These are phyloP conservation scores for Sakesphorus luctuosus DNA, from an alignment of 2,113 vertebrate genomes.

Conservation along the genomic window DNA sequence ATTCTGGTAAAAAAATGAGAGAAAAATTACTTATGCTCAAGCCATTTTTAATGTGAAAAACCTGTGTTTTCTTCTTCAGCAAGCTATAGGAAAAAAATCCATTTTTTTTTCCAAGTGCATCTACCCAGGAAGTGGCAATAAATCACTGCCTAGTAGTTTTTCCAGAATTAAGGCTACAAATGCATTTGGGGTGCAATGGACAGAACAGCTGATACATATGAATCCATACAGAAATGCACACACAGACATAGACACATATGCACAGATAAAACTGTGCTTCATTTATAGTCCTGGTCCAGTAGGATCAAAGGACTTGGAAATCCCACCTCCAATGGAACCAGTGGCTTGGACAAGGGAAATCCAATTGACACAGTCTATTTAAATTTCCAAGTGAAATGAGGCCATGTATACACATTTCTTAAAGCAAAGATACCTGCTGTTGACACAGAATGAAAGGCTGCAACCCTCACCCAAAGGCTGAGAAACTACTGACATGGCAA, in stretches of 20 bases:
- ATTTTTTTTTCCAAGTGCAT: not conserved
- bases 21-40: not conserved
- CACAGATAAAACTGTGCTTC: not conserved
- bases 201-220: not conserved
- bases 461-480: not conserved
- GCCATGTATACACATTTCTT: not conserved
- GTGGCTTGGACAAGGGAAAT: not conserved
- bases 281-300: not conserved
- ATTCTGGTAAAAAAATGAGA: not conserved
- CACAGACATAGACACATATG: not conserved
- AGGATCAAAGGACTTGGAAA: not conserved
- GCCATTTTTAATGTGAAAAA: not conserved
- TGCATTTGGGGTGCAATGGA: not conserved
- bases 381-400: not conserved
- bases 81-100: not conserved
- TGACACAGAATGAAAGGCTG: not conserved
- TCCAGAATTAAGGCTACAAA: not conserved
- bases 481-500: not conserved
- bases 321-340: not conserved
- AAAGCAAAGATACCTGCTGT: not conserved
- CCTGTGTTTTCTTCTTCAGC: not conserved
- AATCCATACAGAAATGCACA: not conserved
- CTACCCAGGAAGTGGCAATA: not conserved
- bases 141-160: not conserved
- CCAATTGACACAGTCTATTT: not conserved